A percentile compares a stretch with the other conserved stretches of the same genome.
Conservation (phyloP, 2,797 vertebrate genomes). For the Macropodus opercularis region DNA sequence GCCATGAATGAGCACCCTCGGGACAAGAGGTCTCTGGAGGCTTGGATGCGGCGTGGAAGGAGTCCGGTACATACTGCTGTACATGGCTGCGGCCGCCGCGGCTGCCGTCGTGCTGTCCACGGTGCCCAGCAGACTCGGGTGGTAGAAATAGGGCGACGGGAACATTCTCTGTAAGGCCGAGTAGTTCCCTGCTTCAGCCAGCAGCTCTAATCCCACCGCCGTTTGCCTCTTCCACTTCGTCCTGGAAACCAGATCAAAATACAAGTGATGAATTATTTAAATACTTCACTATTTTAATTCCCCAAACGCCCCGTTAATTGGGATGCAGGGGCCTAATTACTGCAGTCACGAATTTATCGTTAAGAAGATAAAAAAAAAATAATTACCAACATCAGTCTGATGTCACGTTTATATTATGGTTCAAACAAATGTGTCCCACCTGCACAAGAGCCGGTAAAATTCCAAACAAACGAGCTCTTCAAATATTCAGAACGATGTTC, state of each 20-base stretch:
- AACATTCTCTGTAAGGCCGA: conserved; percentile 92
- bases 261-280: conserved; percentile 80
- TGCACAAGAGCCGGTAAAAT: not conserved
- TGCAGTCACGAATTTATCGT: conserved; percentile 48
- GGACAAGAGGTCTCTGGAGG: conserved; percentile 96
- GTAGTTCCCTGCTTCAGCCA: conserved; percentile 89
- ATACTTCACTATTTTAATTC: conserved; percentile 57
- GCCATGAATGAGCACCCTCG: conserved; percentile 96
- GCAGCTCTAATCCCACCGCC: conserved; percentile 89
- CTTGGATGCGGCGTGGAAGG: conserved; percentile 91
- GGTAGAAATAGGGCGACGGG: conserved; percentile 93
- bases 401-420: conserved; percentile 2
- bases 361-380: conserved; percentile 35
- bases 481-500: no score
- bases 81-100: conserved; percentile 96
- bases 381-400: conserved; percentile 19
- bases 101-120: conserved; percentile 97
- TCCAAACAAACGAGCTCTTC: no score
- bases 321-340: conserved; percentile 71
- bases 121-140: conserved; percentile 93
- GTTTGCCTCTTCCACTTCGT: conserved; percentile 96
- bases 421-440: conserved; percentile 19
- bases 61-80: conserved; percentile 99
- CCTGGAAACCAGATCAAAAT: conserved; percentile 83
- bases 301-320: conserved; percentile 71